A percentile compares a stretch with the other conserved stretches of the same genome.
Conservation (phyloP, 2,888 invertebrate species). For the Drosophila mayaguana region DNA sequence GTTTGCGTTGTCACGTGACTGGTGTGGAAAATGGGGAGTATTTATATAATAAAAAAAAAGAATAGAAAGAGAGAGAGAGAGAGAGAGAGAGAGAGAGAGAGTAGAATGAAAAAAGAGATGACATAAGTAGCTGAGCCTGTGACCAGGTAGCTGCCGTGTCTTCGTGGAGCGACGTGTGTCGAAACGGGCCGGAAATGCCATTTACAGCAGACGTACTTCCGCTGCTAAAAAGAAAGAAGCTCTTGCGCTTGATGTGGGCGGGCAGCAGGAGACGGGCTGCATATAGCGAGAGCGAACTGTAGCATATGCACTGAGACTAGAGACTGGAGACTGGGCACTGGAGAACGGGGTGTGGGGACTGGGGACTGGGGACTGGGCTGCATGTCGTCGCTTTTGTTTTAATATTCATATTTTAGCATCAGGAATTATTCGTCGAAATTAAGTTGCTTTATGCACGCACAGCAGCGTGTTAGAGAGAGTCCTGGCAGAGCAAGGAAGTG, state of each 20-base stretch:
- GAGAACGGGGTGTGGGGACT: slow-evolving; percentile 10
- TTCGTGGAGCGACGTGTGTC: slow-evolving; percentile 47
- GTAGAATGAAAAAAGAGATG: slow-evolving; percentile 1
- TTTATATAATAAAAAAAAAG: slow-evolving; percentile 44
- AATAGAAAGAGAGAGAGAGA: slow-evolving; percentile 3
- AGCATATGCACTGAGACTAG: slow-evolving; percentile 53
- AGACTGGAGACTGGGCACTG: slow-evolving; percentile 7
- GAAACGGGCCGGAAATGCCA: slow-evolving; percentile 60
- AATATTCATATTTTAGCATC: slow-evolving; percentile 80
- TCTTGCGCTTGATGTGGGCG: too few relatives aligned
- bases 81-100: not conserved
- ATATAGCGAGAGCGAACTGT: slow-evolving; percentile 4
- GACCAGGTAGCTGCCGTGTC: slow-evolving; percentile 41
- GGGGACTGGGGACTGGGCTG: slow-evolving; percentile 18
- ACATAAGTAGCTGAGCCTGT: slow-evolving; percentile 36
- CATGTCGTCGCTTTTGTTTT: slow-evolving; percentile 68
- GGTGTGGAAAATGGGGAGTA: slow-evolving; percentile 58
- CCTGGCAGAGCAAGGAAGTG: slow-evolving; percentile 28
- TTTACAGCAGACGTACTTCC: slow-evolving; percentile 65
- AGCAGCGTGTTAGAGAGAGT: slow-evolving; percentile 13
- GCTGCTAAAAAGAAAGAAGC: slow-evolving; percentile 8
- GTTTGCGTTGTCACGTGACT: slow-evolving; percentile 71
- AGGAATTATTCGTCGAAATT: slow-evolving; percentile 76
- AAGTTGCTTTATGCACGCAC: slow-evolving; percentile 73
- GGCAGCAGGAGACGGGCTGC: not conserved